Evolutionary conservation across 2,113 vertebrate genomes (phyloP).

Genomic region (Azemiops feae): DNA sequence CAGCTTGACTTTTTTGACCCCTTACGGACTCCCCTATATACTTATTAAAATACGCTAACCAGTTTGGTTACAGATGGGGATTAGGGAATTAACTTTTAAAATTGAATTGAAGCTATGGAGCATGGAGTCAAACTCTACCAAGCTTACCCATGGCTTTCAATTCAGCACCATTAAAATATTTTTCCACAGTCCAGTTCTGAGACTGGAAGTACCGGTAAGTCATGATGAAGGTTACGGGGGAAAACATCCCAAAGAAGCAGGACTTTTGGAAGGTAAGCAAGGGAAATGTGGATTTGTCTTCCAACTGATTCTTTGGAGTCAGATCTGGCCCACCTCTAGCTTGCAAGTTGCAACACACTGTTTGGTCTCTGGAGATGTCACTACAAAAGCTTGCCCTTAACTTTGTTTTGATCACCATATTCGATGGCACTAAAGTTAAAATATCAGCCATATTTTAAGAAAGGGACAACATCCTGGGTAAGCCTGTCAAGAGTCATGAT

Average conservation of each 20-base stretch:
- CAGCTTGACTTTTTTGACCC: neutral
- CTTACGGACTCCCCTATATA: neutral
- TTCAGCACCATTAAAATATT: neutral
- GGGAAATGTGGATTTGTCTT: neutral
- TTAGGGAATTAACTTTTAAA: neutral
- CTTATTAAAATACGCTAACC: neutral
- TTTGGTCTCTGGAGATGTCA: neutral
- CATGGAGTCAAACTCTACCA: neutral
- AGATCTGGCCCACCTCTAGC: neutral
- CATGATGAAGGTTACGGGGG: neutral
- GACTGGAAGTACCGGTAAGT: neutral
- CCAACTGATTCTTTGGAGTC: neutral
- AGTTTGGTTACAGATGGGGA: neutral
- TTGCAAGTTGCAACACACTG: neutral
- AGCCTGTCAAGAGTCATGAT: neutral
- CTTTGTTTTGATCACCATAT: neutral
- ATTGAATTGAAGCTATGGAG: neutral
- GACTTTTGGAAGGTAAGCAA: neutral
- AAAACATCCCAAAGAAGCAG: neutral
- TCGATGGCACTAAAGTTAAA: neutral
- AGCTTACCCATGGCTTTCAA: neutral
- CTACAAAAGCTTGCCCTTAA: neutral
- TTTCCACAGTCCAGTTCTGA: neutral
- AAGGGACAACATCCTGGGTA: neutral
- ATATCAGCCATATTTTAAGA: neutral